phyloP scores from a whole-genome alignment of 2,797 vertebrate species.

The Myotis planiceps region DNA sequence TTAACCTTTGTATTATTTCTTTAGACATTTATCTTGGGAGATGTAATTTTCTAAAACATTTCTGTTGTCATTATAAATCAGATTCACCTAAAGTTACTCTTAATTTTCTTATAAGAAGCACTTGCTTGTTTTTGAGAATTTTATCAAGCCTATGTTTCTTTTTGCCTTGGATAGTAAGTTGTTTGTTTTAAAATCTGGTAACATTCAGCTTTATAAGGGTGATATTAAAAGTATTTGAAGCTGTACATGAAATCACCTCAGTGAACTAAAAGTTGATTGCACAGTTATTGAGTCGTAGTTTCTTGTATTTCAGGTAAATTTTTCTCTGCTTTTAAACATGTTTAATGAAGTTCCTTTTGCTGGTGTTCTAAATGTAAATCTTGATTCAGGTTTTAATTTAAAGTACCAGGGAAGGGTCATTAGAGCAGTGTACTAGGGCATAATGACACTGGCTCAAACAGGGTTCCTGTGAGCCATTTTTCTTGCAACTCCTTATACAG shows the following conservation, averaged over 20 bases:
- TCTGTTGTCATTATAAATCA: background rate
- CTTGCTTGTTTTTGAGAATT: slow-evolving; percentile 1
- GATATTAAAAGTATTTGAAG: slow-evolving; percentile 5
- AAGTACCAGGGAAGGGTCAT: background rate
- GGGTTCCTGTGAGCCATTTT: background rate
- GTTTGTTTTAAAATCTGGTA: background rate
- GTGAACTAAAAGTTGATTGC: background rate
- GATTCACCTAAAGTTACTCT: background rate
- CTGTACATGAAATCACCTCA: background rate
- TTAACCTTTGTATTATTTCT: background rate
- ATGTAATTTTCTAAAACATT: slow-evolving; percentile 7
- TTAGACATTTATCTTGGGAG: slow-evolving; percentile 12
- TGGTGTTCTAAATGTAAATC: background rate
- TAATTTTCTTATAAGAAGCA: slow-evolving; percentile 22
- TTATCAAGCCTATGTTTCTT: background rate
- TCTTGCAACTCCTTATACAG: background rate
- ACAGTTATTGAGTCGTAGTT: background rate
- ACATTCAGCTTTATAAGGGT: background rate
- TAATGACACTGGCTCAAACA: background rate
- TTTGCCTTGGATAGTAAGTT: background rate
- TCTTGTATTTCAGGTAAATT: slow-evolving; percentile 12
- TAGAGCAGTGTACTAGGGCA: no score
- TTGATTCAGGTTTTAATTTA: background rate
- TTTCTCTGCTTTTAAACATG: background rate
- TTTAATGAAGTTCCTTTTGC: background rate